Evolutionary conservation across 2,113 vertebrate genomes (phyloP).

Genomic region (Hippocampus abdominalis): DNA sequence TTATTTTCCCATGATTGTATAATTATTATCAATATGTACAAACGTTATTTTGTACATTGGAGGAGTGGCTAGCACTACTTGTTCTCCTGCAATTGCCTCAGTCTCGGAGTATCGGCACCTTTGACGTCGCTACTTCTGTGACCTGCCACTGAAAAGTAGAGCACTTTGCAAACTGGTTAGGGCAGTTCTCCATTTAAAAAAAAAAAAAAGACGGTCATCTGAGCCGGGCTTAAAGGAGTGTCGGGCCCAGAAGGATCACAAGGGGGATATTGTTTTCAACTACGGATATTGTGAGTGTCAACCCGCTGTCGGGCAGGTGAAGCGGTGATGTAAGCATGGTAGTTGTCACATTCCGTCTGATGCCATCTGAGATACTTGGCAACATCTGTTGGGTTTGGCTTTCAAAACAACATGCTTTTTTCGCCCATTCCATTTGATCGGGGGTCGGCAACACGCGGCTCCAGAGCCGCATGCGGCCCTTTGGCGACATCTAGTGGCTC

Average conservation of each 20-base stretch:
- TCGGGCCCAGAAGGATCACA: conserved; percentile 36
- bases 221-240: conserved; percentile 44
- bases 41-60: too few relatives aligned
- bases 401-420: conserved; percentile 46
- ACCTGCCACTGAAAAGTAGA: conserved; percentile 37
- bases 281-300: conserved; percentile 39
- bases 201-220: conserved; percentile 52
- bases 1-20: background rate
- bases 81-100: conserved; percentile 43
- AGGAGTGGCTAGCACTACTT: conserved; percentile 39
- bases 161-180: conserved; percentile 57
- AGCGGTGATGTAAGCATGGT: conserved; percentile 37
- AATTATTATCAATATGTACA: background rate
- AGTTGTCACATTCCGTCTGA: conserved; percentile 22
- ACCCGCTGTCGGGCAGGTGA: conserved; percentile 24
- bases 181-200: conserved; percentile 48
- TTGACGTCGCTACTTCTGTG: conserved; percentile 45
- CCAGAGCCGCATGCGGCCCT: too few relatives aligned
- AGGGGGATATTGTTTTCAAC: conserved; percentile 48
- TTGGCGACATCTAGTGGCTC: too few relatives aligned
- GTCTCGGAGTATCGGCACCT: conserved; percentile 36
- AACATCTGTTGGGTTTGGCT: conserved; percentile 42
- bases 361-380: conserved; percentile 2
- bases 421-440: conserved; percentile 23
- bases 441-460: too few relatives aligned